Evolutionary conservation across 2,888 invertebrate species (phyloP).

Genomic region (Lamellibrachia columna): DNA sequence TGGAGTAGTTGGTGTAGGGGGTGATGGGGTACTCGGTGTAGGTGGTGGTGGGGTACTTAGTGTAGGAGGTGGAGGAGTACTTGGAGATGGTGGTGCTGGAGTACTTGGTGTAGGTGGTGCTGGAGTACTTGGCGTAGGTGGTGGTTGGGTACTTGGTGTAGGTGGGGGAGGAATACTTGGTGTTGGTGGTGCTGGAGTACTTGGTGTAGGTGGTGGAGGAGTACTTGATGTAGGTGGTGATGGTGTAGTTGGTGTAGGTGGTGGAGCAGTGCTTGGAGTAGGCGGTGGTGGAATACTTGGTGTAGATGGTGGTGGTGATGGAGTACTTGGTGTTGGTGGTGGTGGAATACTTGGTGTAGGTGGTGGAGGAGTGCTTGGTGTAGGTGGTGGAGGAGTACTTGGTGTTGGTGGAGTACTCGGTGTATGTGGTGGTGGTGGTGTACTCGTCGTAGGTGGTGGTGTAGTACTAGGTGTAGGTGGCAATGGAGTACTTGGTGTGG

Average conservation of each 20-base stretch:
- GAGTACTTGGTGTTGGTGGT: not conserved
- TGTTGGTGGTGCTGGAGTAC: not conserved
- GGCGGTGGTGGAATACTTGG: too few species aligned
- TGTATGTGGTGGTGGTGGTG: not conserved
- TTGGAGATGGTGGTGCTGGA: not conserved
- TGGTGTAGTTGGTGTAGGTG: not conserved
- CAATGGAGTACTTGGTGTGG: not conserved
- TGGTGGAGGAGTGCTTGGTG: not conserved
- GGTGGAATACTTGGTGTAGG: not conserved
- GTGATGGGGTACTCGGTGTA: not conserved
- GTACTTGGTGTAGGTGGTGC: not conserved
- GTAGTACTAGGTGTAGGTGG: not conserved
- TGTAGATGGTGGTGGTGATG: not conserved
- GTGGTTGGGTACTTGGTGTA: too few species aligned
- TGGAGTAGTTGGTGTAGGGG: not conserved
- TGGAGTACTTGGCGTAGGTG: not conserved
- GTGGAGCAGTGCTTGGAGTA: too few species aligned
- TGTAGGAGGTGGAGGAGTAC: not conserved
- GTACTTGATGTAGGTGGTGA: not conserved
- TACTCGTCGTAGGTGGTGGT: not conserved
- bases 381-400: not conserved
- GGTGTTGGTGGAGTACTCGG: not conserved
- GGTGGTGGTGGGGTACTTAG: constrained; percentile 1
- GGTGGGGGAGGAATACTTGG: constrained; percentile 16
- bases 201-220: not conserved